Base-by-base conservation (phyloP, 2,113 vertebrate genomes). In the Fregata magnificens region DNA sequence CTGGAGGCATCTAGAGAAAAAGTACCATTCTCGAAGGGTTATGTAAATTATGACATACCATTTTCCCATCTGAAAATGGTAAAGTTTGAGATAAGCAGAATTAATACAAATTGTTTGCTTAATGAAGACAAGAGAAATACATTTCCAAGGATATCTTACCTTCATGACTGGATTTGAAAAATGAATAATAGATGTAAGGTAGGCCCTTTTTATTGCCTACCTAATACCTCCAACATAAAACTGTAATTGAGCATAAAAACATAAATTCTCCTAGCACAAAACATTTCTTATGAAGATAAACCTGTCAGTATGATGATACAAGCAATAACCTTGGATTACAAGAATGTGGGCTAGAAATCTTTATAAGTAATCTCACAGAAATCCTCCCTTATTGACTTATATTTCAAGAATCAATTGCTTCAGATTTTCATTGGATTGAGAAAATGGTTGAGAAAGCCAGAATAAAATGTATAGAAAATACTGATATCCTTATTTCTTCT, bases 221-320 rank as follows among this genome's bases (percentile, higher is more conserved):
- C 88, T 95, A 95, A 91, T 83, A 65, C 85, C 50, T 87, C 59
- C 49, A 96, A 90, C 85, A 91, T 97, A 95, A 97, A 98, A 96
- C 86, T 90, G 76, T 97, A 94, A 97, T 95, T 98, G 95, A 93
- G 94, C 94, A 86, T 94, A 84, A 71, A 96, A 94, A n/a, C 79
- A 86, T 95, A 96, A 94, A 90, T 97, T 95, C 89, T 89, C 52
- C 47, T 69, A 91, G 69, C 56, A 91, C 86, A 95, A 97, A 96
- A 86, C 95, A 91, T 94, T 95, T 95, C 93, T 93, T 96, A 82
- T 87, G 98, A 88, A 93, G 94, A 92, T 97, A 96, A 96, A 95
- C 82, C 45, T 96, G 70, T 93, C 89, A 95, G 73, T 40, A 69
- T 93, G 72, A 85, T 86, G 95, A 96, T 97, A 95, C 86, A 95